Percentiles rank a stretch among this genome's conserved stretches.
Conservation (phyloP, 1,140 invertebrate species). For the Drosophila quadrilineata region DNA sequence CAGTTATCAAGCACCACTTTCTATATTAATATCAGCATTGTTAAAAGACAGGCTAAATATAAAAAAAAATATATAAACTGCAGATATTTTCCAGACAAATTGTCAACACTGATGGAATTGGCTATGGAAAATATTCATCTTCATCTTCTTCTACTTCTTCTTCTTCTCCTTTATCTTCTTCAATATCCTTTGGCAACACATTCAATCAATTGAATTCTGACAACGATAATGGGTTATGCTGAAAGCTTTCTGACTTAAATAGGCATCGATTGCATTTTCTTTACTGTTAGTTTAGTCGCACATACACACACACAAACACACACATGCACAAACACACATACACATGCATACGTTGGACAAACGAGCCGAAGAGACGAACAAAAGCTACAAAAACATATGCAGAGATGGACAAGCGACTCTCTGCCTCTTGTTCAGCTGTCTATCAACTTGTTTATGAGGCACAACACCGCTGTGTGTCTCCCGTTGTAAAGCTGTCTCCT, state of each 20-base stretch:
- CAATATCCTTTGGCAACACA: no score
- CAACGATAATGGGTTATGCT: no score
- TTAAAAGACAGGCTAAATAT: no score
- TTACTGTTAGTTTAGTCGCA: slow-evolving; percentile 8
- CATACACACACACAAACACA: background rate
- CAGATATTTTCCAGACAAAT: no score
- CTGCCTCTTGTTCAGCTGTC: slow-evolving; percentile 10
- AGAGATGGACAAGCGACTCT: background rate
- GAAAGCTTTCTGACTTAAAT: slow-evolving; percentile 5
- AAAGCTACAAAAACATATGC: slow-evolving; percentile 9
- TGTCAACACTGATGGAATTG: no score
- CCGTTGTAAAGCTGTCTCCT: slow-evolving; percentile 18
- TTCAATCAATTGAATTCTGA: no score
- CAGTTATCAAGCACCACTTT: no score
- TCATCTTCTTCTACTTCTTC: no score
- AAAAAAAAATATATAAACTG: no score
- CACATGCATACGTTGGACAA: slow-evolving; percentile 4
- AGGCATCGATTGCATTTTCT: slow-evolving; percentile 6
- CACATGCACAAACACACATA: background rate
- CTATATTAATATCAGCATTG: no score
- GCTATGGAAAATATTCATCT: no score
- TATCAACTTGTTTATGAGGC: slow-evolving; percentile 50
- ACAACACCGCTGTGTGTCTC: slow-evolving; percentile 21
- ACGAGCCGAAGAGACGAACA: slow-evolving; percentile 6
- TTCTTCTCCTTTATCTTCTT: no score